These are phyloP conservation scores for Datnioides undecimradiatus DNA, from an alignment of 2,113 vertebrate genomes.

Conservation along the genomic window DNA sequence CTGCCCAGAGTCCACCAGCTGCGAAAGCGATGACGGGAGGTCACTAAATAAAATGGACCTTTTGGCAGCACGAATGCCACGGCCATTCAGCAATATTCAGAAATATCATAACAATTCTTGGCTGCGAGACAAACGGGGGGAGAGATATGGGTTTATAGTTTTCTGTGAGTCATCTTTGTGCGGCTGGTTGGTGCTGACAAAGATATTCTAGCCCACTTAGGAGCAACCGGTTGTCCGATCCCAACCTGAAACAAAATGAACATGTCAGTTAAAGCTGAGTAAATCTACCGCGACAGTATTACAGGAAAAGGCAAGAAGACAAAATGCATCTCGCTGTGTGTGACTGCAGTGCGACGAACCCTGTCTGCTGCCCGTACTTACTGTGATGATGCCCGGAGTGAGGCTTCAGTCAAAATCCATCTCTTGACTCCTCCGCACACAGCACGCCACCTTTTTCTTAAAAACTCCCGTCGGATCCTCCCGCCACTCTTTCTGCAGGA, in stretches of 20 bases:
- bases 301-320: neutral
- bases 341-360: neutral
- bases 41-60: neutral
- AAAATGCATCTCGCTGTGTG: neutral
- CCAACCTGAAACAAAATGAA: constrained; percentile 49
- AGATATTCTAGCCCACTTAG: neutral
- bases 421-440: constrained; percentile 87
- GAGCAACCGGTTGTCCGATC: constrained; percentile 27
- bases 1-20: neutral
- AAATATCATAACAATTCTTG: constrained; percentile 19
- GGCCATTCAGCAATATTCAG: constrained; percentile 4
- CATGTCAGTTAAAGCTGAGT: neutral
- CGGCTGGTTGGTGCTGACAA: neutral
- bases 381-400: constrained; percentile 6
- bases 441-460: constrained; percentile 86
- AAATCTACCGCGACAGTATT: neutral
- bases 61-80: neutral
- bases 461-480: constrained; percentile 86
- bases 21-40: neutral
- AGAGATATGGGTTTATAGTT: neutral
- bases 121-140: neutral
- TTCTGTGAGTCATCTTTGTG: neutral
- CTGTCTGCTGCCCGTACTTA: constrained; percentile 22
- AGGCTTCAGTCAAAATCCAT: constrained; percentile 83
- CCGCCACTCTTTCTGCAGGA: constrained; percentile 86